Evolutionary conservation across 2,113 vertebrate genomes (phyloP), one percentile per base, ranked within the genome.

Genomic region (Calypte anna): DNA sequence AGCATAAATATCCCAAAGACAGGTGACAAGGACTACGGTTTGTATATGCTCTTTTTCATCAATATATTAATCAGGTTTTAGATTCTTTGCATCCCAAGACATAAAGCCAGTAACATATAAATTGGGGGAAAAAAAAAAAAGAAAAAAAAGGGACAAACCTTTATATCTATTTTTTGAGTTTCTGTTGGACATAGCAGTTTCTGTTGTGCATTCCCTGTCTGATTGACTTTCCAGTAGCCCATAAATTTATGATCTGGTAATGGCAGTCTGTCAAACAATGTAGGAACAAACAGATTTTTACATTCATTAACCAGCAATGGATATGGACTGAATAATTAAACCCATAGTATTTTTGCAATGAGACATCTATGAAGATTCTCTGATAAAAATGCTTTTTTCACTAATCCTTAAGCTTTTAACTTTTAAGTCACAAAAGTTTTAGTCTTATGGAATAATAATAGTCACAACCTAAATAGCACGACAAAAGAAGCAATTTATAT

Each of bases 101-200:
- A 55, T 38, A 38, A 64, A 83, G 50, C 0, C 30, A 36, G 48
- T 18, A 70, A 59, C 75, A 84, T 8, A 67, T 21, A 6, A 38
- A 87, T 53, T 24, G 30, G 40, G 36, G 20, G 20, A 21, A 48
- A 21, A 48, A 48, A 48, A 48, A 40, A 40, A 40, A 40, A 12
- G 12, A 75, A 94, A 76, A 86, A 21, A 18, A 53, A 40, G 59
- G 82, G 24, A 96, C 92, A 83, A 97, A 99, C 99, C 99, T 99
- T 99, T 91, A 99, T 59, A 24, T 97, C 98, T 90, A 99, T 97
- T 67, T 91, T 98, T 83, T 96, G 97, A 9, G 98, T 99, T 98
- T 99, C 98, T 27, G 98, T 97, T 46, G 99, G 98, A 97, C 99
- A 99, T 40, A 99, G 97, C 59, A 99, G 94, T 92, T 98, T 99